Evolutionary conservation across 2,888 invertebrate genomes (phyloP).

Genomic region (Eremobia ochroleuca): DNA sequence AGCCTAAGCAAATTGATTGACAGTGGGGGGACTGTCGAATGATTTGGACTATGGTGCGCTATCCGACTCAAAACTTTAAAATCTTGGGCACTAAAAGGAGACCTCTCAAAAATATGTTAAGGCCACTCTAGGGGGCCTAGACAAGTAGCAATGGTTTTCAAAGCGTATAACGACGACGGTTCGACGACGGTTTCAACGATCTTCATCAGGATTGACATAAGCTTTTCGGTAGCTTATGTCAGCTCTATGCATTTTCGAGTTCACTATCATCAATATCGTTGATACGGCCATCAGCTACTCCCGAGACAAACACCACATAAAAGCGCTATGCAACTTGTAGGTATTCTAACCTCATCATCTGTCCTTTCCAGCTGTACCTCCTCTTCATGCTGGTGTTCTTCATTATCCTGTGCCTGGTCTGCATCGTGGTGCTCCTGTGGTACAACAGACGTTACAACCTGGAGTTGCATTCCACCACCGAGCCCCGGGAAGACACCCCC

Average conservation of each 20-base stretch:
- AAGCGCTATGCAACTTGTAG: neutral
- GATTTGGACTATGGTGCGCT: too few species aligned
- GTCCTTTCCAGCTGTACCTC: constrained; percentile 81
- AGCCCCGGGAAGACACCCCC: constrained; percentile 77
- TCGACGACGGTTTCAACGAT: too few species aligned
- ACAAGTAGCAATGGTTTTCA: neutral
- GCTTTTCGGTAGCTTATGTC: neutral
- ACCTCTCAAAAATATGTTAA: too few species aligned
- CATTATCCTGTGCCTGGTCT: constrained; percentile 78
- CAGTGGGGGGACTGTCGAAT: too few species aligned
- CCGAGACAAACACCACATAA: neutral
- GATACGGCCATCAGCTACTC: neutral
- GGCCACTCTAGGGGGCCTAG: neutral
- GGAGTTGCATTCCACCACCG: constrained; percentile 69
- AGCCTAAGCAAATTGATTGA: too few species aligned
- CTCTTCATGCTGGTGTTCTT: constrained; percentile 84
- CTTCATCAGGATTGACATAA: neutral
- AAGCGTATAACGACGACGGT: neutral
- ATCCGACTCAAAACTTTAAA: too few species aligned
- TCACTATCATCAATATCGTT: neutral
- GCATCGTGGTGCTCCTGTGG: constrained; percentile 75
- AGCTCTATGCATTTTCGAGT: neutral
- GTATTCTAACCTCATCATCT: neutral
- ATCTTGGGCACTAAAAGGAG: too few species aligned
- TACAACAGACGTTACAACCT: constrained; percentile 71